phyloP scores from a whole-genome alignment of 2,888 invertebrate genomes.

The Hemaris fuciformis region DNA sequence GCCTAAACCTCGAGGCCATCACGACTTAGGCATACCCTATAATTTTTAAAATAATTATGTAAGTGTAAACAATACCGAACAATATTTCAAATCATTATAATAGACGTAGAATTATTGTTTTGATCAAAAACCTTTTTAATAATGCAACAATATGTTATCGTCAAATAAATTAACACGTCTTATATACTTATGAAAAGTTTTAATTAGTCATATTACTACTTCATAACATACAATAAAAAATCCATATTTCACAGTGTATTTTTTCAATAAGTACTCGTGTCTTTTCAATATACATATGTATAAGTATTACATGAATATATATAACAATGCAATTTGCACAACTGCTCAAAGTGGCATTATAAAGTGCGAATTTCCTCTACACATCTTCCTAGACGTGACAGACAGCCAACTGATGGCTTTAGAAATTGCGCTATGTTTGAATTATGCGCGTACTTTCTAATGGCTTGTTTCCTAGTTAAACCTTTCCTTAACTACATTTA shows the following conservation, averaged over 20 bases:
- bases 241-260: not conserved
- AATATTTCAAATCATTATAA: too few relatives aligned
- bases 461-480: not conserved
- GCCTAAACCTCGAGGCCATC: too few relatives aligned
- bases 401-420: not conserved
- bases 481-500: not conserved
- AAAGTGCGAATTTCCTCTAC: not conserved
- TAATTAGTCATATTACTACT: too few relatives aligned
- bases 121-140: too few relatives aligned
- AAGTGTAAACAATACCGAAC: too few relatives aligned
- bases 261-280: not conserved
- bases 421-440: not conserved
- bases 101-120: too few relatives aligned
- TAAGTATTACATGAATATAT: conserved; percentile 1
- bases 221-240: too few relatives aligned
- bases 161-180: too few relatives aligned
- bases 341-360: not conserved
- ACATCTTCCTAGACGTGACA: not conserved
- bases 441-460: conserved; percentile 2
- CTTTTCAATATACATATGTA: not conserved
- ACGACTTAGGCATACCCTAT: too few relatives aligned
- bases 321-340: not conserved
- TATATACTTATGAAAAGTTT: too few relatives aligned
- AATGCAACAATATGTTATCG: too few relatives aligned
- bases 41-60: too few relatives aligned